A percentile compares a stretch with the other conserved stretches of the same genome.
Evolutionary conservation across 2,113 vertebrate genomes (phyloP).

Genomic region (Melanocharis versteri): DNA sequence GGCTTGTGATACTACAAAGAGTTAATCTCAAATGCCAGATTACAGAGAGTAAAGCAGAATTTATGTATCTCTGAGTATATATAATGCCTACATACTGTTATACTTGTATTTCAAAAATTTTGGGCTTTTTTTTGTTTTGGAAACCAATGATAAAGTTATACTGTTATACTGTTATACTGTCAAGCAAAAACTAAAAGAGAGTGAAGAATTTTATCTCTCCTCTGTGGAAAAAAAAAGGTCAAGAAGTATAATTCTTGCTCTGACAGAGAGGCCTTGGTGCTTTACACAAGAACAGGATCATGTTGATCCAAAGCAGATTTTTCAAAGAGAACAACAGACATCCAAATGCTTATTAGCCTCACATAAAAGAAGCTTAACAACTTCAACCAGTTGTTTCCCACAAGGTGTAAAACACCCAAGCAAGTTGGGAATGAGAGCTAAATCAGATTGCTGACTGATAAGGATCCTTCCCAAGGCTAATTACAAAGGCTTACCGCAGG

Average conservation of each 20-base stretch:
- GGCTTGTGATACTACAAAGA: neutral
- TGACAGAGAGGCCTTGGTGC: neutral
- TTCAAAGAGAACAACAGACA: neutral
- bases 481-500: constrained; percentile 18
- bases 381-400: constrained; percentile 32
- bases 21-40: constrained; percentile 17
- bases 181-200: neutral
- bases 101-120: neutral
- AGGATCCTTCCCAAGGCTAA: constrained; percentile 39
- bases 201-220: neutral
- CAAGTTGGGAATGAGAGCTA: constrained; percentile 5
- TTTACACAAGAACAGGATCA: neutral
- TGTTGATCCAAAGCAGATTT: neutral
- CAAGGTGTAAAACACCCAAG: constrained; percentile 7
- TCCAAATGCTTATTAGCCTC: neutral
- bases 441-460: constrained; percentile 37
- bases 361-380: constrained; percentile 14
- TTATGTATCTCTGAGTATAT: neutral
- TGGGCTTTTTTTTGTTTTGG: neutral
- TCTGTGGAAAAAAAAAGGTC: neutral
- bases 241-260: neutral
- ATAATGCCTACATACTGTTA: neutral
- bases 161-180: too few species aligned
- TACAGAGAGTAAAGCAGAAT: neutral
- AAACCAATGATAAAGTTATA: neutral